A percentile compares a stretch with the other conserved stretches of the same genome.
phyloP scores from a whole-genome alignment of 2,888 invertebrate species.

The Andrena fulva region DNA sequence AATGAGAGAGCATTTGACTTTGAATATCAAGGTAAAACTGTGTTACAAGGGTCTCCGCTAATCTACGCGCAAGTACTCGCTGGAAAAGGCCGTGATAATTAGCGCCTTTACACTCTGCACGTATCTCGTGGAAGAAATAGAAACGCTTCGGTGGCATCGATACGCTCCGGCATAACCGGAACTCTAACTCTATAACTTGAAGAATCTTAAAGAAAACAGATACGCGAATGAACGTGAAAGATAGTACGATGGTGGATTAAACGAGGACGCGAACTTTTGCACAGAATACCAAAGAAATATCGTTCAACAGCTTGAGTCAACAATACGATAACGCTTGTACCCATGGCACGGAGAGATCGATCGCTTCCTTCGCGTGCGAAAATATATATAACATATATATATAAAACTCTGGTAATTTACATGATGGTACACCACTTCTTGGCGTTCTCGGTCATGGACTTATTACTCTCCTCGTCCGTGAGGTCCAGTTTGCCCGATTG shows the following conservation, averaged over 20 bases:
- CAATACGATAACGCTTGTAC: slow-evolving; percentile 11
- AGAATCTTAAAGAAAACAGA: background rate
- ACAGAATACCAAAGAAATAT: background rate
- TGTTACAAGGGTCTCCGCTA: background rate
- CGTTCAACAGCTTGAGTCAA: slow-evolving; percentile 2
- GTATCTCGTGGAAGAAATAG: slow-evolving; percentile 8
- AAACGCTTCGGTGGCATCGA: slow-evolving; percentile 10
- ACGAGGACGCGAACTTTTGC: background rate
- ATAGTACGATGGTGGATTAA: background rate
- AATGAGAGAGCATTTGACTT: background rate
- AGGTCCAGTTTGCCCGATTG: slow-evolving; percentile 69
- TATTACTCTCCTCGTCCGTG: slow-evolving; percentile 58
- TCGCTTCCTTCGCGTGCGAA: slow-evolving; percentile 11
- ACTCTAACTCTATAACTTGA: background rate
- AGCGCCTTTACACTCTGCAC: background rate
- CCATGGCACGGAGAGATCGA: slow-evolving; percentile 9
- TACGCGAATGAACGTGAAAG: background rate
- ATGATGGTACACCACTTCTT: slow-evolving; percentile 80
- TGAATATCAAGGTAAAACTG: background rate
- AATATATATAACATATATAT: slow-evolving; percentile 35
- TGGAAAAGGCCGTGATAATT: too few species aligned
- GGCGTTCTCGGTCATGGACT: slow-evolving; percentile 57
- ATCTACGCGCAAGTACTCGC: background rate
- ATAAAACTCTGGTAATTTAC: slow-evolving; percentile 71
- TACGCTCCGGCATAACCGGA: background rate